Evolutionary conservation across 2,888 invertebrate species (phyloP).

Genomic region (Agriopis marginaria): DNA sequence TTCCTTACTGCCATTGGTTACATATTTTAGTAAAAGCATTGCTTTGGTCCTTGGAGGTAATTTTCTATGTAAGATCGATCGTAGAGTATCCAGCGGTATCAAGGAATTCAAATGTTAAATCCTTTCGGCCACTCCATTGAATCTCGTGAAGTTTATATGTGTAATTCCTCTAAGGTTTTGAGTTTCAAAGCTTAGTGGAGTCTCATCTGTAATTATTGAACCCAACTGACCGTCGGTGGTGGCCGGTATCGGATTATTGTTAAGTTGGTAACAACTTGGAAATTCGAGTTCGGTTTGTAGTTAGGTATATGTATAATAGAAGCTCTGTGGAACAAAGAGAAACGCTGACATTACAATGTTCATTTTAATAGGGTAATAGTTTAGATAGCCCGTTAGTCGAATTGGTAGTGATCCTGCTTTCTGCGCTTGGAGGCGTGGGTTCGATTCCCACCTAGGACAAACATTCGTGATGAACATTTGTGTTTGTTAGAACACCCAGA

Average conservation of each 20-base stretch:
- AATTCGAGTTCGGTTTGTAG: constrained; percentile 38
- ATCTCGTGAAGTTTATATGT: constrained; percentile 55
- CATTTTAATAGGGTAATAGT: background rate
- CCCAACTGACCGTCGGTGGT: constrained; percentile 67
- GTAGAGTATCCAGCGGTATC: constrained; percentile 30
- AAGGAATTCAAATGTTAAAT: constrained; percentile 40
- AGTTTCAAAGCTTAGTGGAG: constrained; percentile 74
- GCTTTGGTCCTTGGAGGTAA: background rate
- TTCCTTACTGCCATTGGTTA: background rate
- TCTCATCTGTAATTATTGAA: constrained; percentile 76
- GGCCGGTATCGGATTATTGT: constrained; percentile 70
- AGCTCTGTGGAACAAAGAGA: background rate
- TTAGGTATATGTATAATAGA: background rate
- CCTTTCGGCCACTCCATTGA: constrained; percentile 49
- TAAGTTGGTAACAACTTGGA: constrained; percentile 60
- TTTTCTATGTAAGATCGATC: background rate
- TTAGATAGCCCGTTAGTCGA: too few relatives aligned
- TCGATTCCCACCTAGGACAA: too few relatives aligned
- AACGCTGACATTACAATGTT: background rate
- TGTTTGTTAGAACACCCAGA: too few relatives aligned
- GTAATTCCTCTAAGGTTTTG: constrained; percentile 67
- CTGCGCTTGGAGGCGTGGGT: too few relatives aligned
- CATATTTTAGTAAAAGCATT: background rate
- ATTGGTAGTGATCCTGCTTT: too few relatives aligned
- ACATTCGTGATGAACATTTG: too few relatives aligned